These are phyloP conservation scores for Tetramorium parvispinum DNA, from an alignment of 1,140 invertebrate genomes.

Conservation along the genomic window DNA sequence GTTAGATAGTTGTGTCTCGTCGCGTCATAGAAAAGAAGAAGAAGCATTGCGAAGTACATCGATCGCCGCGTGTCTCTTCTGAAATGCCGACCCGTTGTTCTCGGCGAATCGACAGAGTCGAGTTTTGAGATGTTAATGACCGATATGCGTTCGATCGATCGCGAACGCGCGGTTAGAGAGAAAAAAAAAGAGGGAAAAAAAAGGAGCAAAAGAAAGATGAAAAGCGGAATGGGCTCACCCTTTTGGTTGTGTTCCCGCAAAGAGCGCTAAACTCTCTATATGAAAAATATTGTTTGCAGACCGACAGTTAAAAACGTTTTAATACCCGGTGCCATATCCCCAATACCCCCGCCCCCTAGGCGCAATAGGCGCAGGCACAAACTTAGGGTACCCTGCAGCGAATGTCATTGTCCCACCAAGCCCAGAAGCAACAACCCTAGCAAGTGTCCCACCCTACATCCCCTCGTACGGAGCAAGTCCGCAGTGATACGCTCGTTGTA, in stretches of 20 bases:
- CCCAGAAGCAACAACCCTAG: conserved; percentile 77
- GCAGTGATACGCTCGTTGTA: conserved; percentile 86
- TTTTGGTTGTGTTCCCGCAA: conserved; percentile 64
- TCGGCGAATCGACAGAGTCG: conserved; percentile 50
- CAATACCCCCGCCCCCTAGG: conserved; percentile 83
- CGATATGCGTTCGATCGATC: conserved; percentile 72
- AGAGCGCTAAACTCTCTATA: conserved; percentile 80
- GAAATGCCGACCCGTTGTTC: conserved; percentile 59
- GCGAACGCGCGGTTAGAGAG: conserved; percentile 63
- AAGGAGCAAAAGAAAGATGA: conserved; percentile 12
- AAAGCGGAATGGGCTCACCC: conserved; percentile 68
- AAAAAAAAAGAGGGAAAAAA: conserved; percentile 1
- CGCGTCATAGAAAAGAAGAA: conserved; percentile 35
- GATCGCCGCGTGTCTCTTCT: conserved; percentile 69
- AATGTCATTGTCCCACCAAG: conserved; percentile 83
- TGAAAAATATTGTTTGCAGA: conserved; percentile 85
- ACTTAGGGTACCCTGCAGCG: conserved; percentile 85
- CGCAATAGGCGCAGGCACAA: conserved; percentile 86
- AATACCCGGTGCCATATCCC: conserved; percentile 85
- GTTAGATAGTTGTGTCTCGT: conserved; percentile 72
- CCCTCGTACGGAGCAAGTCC: conserved; percentile 86
- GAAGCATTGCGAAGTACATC: conserved; percentile 60
- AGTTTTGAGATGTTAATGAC: conserved; percentile 50
- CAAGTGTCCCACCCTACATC: conserved; percentile 82
- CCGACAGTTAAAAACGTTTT: conserved; percentile 86